Conservation (phyloP, 1,140 invertebrate genomes). For the Trachymyrmex cornetzi region DNA sequence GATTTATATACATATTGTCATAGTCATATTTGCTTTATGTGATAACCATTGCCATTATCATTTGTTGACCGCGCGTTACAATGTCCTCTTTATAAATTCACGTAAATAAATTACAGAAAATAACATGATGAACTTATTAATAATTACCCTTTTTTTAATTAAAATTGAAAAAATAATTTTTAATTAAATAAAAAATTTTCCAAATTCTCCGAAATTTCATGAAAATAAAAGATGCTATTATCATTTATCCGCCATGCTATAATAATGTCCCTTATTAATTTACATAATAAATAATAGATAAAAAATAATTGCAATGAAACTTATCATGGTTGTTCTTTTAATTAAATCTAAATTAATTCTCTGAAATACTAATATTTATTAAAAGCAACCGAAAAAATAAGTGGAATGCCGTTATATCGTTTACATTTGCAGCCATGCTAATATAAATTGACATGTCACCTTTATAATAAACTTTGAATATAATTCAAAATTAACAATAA, state of each 20-base stretch:
- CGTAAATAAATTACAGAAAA: constrained; percentile 10
- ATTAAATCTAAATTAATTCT: too few species aligned
- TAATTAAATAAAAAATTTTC: too few species aligned
- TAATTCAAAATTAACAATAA: too few species aligned
- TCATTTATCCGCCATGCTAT: too few species aligned
- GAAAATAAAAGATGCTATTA: too few species aligned
- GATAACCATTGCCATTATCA: background rate
- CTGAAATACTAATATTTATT: too few species aligned
- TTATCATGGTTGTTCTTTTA: background rate
- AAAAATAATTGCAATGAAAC: background rate
- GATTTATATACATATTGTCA: background rate
- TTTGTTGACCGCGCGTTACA: background rate
- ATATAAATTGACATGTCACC: too few species aligned
- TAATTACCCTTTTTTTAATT: background rate
- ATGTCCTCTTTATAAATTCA: background rate
- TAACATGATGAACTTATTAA: background rate
- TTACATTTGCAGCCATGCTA: too few species aligned
- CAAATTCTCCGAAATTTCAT: too few species aligned
- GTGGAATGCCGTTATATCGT: too few species aligned
- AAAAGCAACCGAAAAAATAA: too few species aligned
- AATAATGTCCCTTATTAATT: background rate
- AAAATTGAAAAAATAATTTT: background rate
- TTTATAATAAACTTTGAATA: too few species aligned
- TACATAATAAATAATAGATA: background rate
- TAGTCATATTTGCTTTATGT: constrained; percentile 14